Evolutionary conservation across 2,113 vertebrate species (phyloP).

Genomic region (Alethe diademata): DNA sequence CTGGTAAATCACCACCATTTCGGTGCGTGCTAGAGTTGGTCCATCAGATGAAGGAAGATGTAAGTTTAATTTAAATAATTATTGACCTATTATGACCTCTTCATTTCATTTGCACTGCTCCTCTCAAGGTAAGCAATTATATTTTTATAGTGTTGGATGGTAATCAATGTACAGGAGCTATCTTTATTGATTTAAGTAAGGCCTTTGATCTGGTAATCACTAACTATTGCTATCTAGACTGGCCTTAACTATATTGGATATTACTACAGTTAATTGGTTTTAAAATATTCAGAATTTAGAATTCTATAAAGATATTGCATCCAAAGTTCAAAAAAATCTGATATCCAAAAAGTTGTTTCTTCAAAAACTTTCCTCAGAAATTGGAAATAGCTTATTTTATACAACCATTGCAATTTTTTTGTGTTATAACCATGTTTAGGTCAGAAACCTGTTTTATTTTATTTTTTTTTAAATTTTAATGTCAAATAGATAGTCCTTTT

Average conservation of each 20-base stretch:
- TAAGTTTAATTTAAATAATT: slow-evolving; percentile 75
- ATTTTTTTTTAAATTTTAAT: background rate
- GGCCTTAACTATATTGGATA: background rate
- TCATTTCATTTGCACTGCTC: slow-evolving; percentile 59
- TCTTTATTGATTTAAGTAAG: slow-evolving; percentile 65
- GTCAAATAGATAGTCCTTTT: background rate
- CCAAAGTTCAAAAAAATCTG: background rate
- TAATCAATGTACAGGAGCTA: slow-evolving; percentile 65
- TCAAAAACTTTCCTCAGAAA: background rate
- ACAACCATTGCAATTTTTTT: background rate
- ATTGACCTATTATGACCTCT: slow-evolving; percentile 61
- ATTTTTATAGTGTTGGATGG: slow-evolving; percentile 66
- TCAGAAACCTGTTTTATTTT: background rate
- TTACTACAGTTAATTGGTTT: background rate
- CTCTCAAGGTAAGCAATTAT: slow-evolving; percentile 70
- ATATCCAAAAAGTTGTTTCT: background rate
- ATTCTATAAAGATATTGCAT: background rate
- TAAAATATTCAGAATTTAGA: background rate
- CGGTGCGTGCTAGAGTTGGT: background rate
- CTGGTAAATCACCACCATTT: slow-evolving; percentile 66
- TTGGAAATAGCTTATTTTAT: background rate
- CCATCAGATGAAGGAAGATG: slow-evolving; percentile 32
- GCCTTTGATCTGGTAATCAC: slow-evolving; percentile 67
- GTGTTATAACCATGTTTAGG: background rate
- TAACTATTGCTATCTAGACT: slow-evolving; percentile 41